A percentile compares a stretch with the other conserved stretches of the same genome.
Conservation (phyloP, 2,113 vertebrate species). For the Pelusios castaneus region DNA sequence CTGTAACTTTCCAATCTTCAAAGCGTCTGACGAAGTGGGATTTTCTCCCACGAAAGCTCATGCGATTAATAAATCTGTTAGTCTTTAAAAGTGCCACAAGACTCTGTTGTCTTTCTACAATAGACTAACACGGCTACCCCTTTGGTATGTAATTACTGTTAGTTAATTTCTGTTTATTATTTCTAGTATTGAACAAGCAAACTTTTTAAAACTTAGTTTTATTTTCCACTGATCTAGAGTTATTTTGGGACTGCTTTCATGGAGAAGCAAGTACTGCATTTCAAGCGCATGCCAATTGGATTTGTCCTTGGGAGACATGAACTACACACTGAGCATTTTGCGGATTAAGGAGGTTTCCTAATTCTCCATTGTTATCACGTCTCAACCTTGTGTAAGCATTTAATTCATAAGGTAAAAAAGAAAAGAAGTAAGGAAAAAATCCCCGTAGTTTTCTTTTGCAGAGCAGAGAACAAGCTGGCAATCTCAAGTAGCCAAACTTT, state of each 20-base stretch:
- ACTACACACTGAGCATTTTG: neutral
- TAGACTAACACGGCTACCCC: too few relatives aligned
- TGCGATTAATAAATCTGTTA: too few relatives aligned
- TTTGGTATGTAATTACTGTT: too few relatives aligned
- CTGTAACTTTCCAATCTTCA: too few relatives aligned
- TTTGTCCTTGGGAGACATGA: neutral
- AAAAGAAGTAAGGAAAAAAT: neutral
- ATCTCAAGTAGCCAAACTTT: constrained; percentile 14
- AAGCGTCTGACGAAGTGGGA: too few relatives aligned
- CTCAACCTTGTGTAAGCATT: neutral
- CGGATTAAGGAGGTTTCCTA: constrained; percentile 28
- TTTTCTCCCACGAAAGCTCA: too few relatives aligned
- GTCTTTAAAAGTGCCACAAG: too few relatives aligned
- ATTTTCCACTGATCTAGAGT: neutral
- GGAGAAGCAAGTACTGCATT: neutral
- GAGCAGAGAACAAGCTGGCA: neutral
- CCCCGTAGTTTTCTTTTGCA: neutral
- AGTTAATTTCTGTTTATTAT: neutral
- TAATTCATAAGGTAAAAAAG: constrained; percentile 4
- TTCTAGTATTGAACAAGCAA: neutral
- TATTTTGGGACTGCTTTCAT: neutral
- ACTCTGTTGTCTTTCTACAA: too few relatives aligned
- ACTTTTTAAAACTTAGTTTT: neutral
- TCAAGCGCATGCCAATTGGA: neutral
- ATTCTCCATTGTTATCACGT: neutral